Base-by-base conservation (phyloP, 2,888 invertebrate genomes). In the Bellardia bayeri region DNA sequence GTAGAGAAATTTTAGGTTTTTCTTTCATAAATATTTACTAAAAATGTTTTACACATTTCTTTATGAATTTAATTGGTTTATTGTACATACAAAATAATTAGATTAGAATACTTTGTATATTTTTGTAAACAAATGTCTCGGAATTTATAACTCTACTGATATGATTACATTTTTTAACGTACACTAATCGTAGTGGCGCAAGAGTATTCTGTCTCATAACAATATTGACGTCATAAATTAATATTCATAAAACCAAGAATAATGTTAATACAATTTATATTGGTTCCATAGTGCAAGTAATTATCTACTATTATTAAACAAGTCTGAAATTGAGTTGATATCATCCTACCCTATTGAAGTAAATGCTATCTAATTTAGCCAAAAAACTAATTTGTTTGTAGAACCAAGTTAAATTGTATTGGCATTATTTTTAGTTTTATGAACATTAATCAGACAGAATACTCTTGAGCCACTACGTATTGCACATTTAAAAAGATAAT, bases 211-310 rank as follows among this genome's bases (percentile, higher is more conserved):
- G 51, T 51, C 51, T n/a, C n/a, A 51, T 51, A 23, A 23, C 23
- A 1, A 23, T 23, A 23, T 23, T 23, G 23, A 1, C 23, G 23
- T 23, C 23, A 23, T 23, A 23, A 23, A 23, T 23, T 51, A 51
- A 51, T 51, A 51, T 51, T 51, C 51, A 51, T 51, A 51, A 51
- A 51, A 51, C n/a, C 6, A 51, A 51, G n/a, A 51, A 51, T 51
- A 51, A 51, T 51, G 6, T n/a, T 51, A n/a, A 51, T 13, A 51
- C n/a, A 4, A 6, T 51, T 51, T 51, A 51, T 51, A n/a, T 51
- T 51, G 14, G n/a, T 51, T 51, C 5, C 5, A 51, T 51, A 51
- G 23, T 23, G 23, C 23, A 23, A 23, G 23, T 23, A 23, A 23
- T 23, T 23, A n/a, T n/a, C n/a, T n/a, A 23, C 23, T 23, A 23